phyloP scores from a whole-genome alignment of 2,113 vertebrate species.

The Periophthalmus modestus region DNA sequence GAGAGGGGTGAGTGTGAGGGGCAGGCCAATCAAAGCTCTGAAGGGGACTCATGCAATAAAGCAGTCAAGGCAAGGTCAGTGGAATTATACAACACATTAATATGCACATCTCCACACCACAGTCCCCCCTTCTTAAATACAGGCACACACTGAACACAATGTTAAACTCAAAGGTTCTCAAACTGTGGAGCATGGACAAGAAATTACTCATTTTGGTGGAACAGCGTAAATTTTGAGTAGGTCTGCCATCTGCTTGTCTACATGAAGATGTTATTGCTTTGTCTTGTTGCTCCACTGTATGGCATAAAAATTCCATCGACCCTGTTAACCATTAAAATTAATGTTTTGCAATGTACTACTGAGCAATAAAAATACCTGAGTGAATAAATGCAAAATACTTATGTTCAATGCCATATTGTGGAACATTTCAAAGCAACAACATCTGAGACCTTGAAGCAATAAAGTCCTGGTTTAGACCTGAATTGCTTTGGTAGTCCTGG shows the following conservation, averaged over 20 bases:
- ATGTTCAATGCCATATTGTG: neutral
- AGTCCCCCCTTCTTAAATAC: conserved; percentile 32
- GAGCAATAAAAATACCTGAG: too few relatives aligned
- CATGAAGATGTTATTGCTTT: too few relatives aligned
- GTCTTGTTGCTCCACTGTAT: too few relatives aligned
- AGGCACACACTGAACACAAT: conserved; percentile 37
- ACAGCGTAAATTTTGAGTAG: neutral
- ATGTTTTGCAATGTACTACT: too few relatives aligned
- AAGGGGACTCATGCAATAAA: conserved; percentile 47
- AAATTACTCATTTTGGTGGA: neutral
- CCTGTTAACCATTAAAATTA: neutral
- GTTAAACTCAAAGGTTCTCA: conserved; percentile 24
- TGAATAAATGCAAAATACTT: too few relatives aligned
- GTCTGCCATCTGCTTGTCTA: too few relatives aligned
- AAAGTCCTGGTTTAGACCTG: neutral
- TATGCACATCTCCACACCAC: conserved; percentile 28
- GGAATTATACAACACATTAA: conserved; percentile 58
- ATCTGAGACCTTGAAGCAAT: too few relatives aligned
- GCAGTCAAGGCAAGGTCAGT: conserved; percentile 51
- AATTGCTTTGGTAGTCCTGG: neutral
- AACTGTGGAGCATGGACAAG: neutral
- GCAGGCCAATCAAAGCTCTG: conserved; percentile 51
- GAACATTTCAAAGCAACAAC: neutral
- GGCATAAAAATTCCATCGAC: neutral
- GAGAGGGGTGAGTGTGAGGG: conserved; percentile 49